Evolutionary conservation across 2,113 vertebrate species (phyloP).

Genomic region (Micronycteris hirsuta): DNA sequence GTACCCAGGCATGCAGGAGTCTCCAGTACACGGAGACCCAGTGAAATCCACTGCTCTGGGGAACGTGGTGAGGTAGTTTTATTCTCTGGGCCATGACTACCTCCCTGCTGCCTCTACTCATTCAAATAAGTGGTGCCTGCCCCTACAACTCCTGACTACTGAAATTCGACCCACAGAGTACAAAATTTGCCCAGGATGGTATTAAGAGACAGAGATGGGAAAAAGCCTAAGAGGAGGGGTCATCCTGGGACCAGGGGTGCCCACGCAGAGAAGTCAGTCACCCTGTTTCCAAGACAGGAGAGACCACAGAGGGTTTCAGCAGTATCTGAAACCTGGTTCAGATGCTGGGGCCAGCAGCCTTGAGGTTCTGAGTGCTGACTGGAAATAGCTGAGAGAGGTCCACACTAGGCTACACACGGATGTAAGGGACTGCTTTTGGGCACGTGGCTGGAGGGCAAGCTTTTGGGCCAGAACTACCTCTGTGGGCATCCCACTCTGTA

Average conservation of each 20-base stretch:
- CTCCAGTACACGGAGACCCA: conserved; percentile 41
- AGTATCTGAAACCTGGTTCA: conserved; percentile 63
- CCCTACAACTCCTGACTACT: neutral
- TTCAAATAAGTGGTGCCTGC: neutral
- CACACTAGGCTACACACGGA: neutral
- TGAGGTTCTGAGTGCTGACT: neutral
- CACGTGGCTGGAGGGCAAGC: neutral
- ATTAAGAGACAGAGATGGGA: neutral
- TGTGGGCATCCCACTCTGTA: neutral
- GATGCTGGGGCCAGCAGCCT: conserved; percentile 57
- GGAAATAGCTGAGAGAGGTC: conserved; percentile 16
- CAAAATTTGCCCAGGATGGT: neutral
- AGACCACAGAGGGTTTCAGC: conserved; percentile 43
- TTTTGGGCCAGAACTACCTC: neutral
- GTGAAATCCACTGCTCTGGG: neutral
- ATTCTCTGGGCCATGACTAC: neutral
- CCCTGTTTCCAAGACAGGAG: conserved; percentile 48
- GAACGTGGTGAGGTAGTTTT: neutral
- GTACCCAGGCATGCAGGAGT: conserved; percentile 39
- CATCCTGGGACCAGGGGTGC: conserved; percentile 49
- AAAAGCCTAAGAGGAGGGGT: conserved; percentile 24
- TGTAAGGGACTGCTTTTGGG: neutral
- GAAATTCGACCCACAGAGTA: neutral
- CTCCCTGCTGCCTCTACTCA: conserved; percentile 6
- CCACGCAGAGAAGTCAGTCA: conserved; percentile 53